Percentiles rank a stretch among this genome's conserved stretches.
Evolutionary conservation across 2,888 invertebrate genomes (phyloP).

Genomic region (Tipula vernalis): DNA sequence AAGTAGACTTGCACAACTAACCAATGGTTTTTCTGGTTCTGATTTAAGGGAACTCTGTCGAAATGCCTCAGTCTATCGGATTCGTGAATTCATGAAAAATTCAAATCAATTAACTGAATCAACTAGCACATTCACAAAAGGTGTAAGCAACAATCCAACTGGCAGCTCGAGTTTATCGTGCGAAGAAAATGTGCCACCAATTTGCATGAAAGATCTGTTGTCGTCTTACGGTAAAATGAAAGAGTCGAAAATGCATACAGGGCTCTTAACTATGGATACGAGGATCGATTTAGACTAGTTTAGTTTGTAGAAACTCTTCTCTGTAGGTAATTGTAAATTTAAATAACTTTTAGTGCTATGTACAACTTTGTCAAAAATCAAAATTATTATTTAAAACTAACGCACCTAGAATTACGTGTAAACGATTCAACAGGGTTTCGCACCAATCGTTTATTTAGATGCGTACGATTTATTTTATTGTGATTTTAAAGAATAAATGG

Average conservation of each 20-base stretch:
- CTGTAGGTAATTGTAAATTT: not conserved
- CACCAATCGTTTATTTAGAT: not conserved
- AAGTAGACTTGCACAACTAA: slow-evolving; percentile 50
- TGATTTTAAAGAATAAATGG: not conserved
- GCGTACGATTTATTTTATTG: not conserved
- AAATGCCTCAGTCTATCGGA: slow-evolving; percentile 77
- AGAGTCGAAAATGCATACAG: slow-evolving; percentile 52
- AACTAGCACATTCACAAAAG: not conserved
- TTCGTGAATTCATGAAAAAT: slow-evolving; percentile 54
- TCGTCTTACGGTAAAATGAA: slow-evolving; percentile 59
- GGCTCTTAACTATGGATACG: slow-evolving; percentile 8
- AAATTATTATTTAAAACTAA: not conserved
- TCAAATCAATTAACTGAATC: slow-evolving; percentile 10
- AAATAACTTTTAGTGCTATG: not conserved
- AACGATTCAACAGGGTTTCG: too few relatives aligned
- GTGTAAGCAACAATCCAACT: not conserved
- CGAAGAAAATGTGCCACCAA: slow-evolving; percentile 58
- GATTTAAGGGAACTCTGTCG: slow-evolving; percentile 85
- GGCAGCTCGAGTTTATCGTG: not conserved
- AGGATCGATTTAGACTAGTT: not conserved
- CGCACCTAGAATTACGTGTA: not conserved
- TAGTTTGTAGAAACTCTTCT: not conserved
- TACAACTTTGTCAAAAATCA: not conserved
- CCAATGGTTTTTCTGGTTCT: slow-evolving; percentile 86
- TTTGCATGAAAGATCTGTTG: slow-evolving; percentile 71